A percentile compares a stretch with the other conserved stretches of the same genome.
These are phyloP conservation scores for Congeria kusceri DNA, from an alignment of 2,888 invertebrate genomes.

Conservation along the genomic window DNA sequence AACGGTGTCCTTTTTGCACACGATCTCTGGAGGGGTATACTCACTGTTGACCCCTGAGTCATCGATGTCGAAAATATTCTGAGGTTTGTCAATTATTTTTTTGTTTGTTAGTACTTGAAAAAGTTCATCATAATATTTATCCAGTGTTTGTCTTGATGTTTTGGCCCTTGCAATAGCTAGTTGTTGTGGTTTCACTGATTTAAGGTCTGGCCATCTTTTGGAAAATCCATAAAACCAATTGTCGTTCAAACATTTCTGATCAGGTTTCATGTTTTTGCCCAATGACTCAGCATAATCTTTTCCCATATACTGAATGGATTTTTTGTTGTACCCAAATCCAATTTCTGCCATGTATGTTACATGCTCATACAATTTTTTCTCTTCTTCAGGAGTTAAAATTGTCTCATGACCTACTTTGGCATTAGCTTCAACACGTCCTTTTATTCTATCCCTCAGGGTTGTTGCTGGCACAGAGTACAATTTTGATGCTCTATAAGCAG, in stretches of 20 bases:
- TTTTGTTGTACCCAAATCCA: constrained; percentile 11
- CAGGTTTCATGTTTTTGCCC: neutral
- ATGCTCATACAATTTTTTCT: constrained; percentile 2
- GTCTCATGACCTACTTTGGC: neutral
- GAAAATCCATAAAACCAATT: constrained; percentile 16
- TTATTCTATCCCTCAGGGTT: neutral
- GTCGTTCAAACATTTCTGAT: neutral
- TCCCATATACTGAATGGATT: neutral
- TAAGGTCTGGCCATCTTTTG: constrained; percentile 6
- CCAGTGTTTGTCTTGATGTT: neutral
- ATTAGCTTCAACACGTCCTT: neutral
- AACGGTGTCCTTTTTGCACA: no score
- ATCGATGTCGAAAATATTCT: no score
- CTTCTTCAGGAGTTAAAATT: neutral
- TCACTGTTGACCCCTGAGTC: no score
- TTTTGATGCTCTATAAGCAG: neutral
- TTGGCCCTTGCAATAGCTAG: neutral
- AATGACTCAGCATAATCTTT: constrained; percentile 3
- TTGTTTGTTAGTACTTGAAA: constrained; percentile 1
- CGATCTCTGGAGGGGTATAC: no score
- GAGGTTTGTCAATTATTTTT: no score
- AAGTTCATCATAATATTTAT: constrained; percentile 16
- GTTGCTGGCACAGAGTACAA: neutral
- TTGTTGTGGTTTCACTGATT: no score
- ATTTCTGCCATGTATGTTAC: constrained; percentile 12